Evolutionary conservation across 2,888 invertebrate species (phyloP).

Genomic region (Keiferia lycopersicella): DNA sequence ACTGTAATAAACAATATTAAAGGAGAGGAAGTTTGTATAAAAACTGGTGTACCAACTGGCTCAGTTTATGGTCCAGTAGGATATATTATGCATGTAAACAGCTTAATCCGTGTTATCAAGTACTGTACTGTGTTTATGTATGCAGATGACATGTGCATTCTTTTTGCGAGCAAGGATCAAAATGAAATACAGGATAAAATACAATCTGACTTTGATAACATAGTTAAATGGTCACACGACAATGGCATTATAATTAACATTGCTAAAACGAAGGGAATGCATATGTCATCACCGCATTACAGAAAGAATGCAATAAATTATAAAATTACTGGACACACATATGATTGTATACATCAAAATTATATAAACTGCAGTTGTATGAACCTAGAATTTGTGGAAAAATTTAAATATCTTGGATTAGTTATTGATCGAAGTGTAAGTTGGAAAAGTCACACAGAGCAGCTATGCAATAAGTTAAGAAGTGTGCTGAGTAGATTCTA

Average conservation of each 20-base stretch:
- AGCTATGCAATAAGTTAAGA: not conserved
- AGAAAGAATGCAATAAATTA: not conserved
- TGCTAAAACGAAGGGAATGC: constrained; percentile 4
- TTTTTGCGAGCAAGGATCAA: not conserved
- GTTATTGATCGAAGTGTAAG: not conserved
- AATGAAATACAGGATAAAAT: not conserved
- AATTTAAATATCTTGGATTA: not conserved
- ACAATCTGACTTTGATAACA: not conserved
- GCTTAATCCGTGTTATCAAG: constrained; percentile 29
- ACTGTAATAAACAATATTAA: too few relatives aligned
- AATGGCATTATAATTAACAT: constrained; percentile 9
- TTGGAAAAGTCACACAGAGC: not conserved
- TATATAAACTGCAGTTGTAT: not conserved
- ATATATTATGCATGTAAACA: constrained; percentile 34
- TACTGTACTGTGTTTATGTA: constrained; percentile 31
- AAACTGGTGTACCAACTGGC: too few relatives aligned
- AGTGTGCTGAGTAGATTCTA: not conserved
- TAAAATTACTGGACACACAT: not conserved
- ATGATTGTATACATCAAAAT: constrained; percentile 3
- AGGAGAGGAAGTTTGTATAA: too few relatives aligned
- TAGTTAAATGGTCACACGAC: constrained; percentile 12
- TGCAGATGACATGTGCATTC: constrained; percentile 33
- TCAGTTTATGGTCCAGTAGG: constrained; percentile 26
- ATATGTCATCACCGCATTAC: not conserved
- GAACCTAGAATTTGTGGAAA: not conserved